Conservation (phyloP, 2,797 vertebrate genomes). For the Heliangelus exortis region DNA sequence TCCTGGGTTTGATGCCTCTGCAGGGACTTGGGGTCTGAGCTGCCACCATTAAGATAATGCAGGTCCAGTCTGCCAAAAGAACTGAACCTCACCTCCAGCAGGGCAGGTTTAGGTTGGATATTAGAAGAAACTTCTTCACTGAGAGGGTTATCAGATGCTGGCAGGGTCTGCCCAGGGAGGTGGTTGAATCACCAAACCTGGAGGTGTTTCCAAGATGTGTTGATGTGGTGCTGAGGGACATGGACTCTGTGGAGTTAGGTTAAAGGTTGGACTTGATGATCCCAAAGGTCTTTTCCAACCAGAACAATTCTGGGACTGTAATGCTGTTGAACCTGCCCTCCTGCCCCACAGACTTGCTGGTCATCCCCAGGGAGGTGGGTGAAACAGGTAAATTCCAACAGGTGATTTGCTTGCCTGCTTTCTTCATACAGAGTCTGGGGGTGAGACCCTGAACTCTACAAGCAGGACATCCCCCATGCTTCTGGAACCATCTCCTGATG, state of each 20-base stretch:
- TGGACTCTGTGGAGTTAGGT: no score
- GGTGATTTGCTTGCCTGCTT: rapidly evolving
- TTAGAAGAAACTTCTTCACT: no score
- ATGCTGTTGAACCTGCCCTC: neutral
- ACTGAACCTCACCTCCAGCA: rapidly evolving
- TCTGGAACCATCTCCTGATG: neutral
- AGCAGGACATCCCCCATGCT: rapidly evolving
- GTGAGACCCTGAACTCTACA: neutral
- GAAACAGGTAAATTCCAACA: rapidly evolving
- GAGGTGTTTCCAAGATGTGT: no score
- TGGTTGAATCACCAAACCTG: no score
- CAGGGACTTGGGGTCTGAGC: neutral
- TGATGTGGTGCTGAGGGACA: no score
- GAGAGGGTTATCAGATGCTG: no score
- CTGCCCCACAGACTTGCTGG: neutral
- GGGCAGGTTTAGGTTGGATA: no score
- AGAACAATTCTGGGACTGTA: no score
- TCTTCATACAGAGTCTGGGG: rapidly evolving
- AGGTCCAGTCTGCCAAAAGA: neutral
- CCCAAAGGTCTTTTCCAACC: no score
- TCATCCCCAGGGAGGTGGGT: no score
- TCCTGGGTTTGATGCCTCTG: neutral
- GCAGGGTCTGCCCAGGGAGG: no score
- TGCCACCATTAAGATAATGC: rapidly evolving
- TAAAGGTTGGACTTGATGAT: no score